Percentiles rank a stretch among this genome's conserved stretches.
These are phyloP conservation scores for Artemia franciscana DNA, from an alignment of 1,140 invertebrate genomes.

Conservation along the genomic window DNA sequence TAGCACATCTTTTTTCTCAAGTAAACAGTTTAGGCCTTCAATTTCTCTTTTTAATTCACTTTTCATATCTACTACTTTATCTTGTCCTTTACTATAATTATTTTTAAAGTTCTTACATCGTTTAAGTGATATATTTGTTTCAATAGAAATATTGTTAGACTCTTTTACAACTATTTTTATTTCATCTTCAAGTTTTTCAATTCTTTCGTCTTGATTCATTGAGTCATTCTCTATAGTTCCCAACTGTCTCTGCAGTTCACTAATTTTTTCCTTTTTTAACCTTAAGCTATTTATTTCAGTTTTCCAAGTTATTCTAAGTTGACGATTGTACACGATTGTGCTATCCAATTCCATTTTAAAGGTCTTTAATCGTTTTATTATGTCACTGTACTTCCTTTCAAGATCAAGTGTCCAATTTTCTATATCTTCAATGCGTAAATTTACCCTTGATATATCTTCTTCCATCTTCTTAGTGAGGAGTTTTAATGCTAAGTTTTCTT, in stretches of 20 bases:
- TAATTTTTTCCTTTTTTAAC: background rate
- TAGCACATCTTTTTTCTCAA: background rate
- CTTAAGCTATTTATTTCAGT: background rate
- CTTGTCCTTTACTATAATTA: background rate
- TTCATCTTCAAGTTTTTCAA: background rate
- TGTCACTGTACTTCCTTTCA: background rate
- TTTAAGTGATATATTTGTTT: background rate
- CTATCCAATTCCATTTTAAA: background rate
- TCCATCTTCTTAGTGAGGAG: background rate
- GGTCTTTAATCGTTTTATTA: background rate
- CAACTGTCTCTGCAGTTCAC: background rate
- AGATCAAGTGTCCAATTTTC: background rate
- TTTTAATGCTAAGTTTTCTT: background rate
- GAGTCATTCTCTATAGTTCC: background rate
- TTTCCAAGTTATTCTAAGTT: background rate
- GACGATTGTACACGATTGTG: background rate
- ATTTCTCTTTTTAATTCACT: background rate
- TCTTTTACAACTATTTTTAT: background rate
- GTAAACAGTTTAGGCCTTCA: background rate
- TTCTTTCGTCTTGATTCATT: background rate
- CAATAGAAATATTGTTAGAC: background rate
- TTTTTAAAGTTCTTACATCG: background rate
- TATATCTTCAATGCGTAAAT: background rate
- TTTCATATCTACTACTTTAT: background rate
- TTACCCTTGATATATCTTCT: background rate